Evolutionary conservation across 2,888 invertebrate genomes (phyloP), one percentile per base, ranked within the genome.

Genomic region (Phengaris alcon): DNA sequence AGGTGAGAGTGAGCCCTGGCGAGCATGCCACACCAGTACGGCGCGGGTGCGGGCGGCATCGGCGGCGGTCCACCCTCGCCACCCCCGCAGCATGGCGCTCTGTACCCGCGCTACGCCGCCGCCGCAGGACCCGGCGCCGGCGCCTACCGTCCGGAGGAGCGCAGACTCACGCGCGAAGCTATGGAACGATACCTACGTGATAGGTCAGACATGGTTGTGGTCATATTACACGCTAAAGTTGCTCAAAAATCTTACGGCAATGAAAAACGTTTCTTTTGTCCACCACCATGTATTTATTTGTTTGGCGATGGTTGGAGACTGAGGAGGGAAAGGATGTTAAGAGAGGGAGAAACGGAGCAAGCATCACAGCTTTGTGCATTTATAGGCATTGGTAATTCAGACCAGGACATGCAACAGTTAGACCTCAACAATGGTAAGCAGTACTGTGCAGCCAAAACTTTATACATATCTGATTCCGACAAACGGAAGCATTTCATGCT

Each of bases 181-280:
- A 99, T 99, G 99, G 97, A 98, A 88, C 96, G 98, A 76, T 99
- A 99, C 89, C 95, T 99, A 82, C 95, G 98, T 76, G 98, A 99
- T 86, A 95, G 98, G 82, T 97, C 97, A 82, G 98, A 98, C 88
- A 98, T 98, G 97, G 96, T 98, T 44, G 97, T 99, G 77, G 98
- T 99, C 74, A 99, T 99, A 83, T 94, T 99, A 76, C 99, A 99
- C 91, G 99, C 99, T 73, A 99, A 99, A 95, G 99, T 99, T 73
- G 99, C 99, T 54, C 99, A 99, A 90, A 99, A 99, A 87, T 99
- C 99, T 0, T 99, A 99, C 87, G 99, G 99, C 79, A 99, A 99
- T 89, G 99, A 99, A 87, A 99, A 99, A 90, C 95, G 99, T 79
- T 99, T 99, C 93, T 99, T 99, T 94, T 99, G 99, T 84, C 99